Evolutionary conservation across 2,888 invertebrate genomes (phyloP).

Genomic region (Drosophila pseudotalamancana): DNA sequence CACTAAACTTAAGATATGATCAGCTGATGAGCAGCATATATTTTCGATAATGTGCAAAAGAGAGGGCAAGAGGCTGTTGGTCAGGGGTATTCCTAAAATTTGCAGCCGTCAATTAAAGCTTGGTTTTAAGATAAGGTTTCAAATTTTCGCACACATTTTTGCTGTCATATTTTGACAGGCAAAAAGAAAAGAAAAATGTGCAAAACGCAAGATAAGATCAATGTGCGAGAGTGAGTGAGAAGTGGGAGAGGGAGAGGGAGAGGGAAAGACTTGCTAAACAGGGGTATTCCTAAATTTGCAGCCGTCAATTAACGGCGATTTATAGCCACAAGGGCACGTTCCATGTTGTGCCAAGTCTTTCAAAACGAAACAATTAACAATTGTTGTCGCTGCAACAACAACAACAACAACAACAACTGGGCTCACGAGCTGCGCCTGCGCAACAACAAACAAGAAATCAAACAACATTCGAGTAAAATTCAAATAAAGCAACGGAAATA

Average conservation of each 20-base stretch:
- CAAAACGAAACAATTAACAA: slow-evolving; percentile 74
- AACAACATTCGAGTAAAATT: slow-evolving; percentile 46
- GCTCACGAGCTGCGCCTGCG: slow-evolving; percentile 63
- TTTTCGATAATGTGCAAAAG: not conserved
- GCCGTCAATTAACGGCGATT: slow-evolving; percentile 65
- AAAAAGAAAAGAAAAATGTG: not conserved
- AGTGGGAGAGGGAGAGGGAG: not conserved
- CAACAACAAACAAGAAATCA: slow-evolving; percentile 64
- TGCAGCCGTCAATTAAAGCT: slow-evolving; percentile 64
- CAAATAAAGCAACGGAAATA: slow-evolving; percentile 41
- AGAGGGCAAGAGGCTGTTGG: not conserved
- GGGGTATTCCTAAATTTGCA: slow-evolving; percentile 26
- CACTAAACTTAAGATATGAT: slow-evolving; percentile 20
- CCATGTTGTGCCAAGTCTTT: slow-evolving; percentile 8
- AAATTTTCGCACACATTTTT: slow-evolving; percentile 11
- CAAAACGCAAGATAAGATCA: slow-evolving; percentile 20
- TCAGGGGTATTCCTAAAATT: slow-evolving; percentile 1
- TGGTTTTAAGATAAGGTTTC: no score
- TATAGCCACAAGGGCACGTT: slow-evolving; percentile 55
- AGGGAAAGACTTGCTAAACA: not conserved
- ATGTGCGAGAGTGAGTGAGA: not conserved
- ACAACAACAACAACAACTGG: slow-evolving; percentile 29
- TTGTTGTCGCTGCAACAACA: slow-evolving; percentile 62
- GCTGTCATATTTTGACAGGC: slow-evolving; percentile 61
- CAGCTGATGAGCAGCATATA: not conserved